A percentile compares a stretch with the other conserved stretches of the same genome.
phyloP scores from a whole-genome alignment of 2,888 invertebrate species.

The Conus canariensis region DNA sequence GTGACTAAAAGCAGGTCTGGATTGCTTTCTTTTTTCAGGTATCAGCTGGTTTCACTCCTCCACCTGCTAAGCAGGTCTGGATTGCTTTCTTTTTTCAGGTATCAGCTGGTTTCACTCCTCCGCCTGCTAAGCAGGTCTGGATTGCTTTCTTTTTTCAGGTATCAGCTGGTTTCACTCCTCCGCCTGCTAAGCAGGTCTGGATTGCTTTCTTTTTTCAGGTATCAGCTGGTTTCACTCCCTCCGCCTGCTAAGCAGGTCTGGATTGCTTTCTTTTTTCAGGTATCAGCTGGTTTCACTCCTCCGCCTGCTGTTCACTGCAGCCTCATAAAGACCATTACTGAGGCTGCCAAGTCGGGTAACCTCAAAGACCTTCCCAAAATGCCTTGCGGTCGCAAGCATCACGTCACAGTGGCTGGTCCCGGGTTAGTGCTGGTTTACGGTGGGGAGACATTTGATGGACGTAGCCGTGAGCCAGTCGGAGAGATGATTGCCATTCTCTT shows the following conservation, averaged over 20 bases:
- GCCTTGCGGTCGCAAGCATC: constrained; percentile 76
- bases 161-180: not conserved
- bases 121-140: not conserved
- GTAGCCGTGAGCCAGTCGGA: constrained; percentile 72
- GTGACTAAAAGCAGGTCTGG: too few relatives aligned
- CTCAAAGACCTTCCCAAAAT: constrained; percentile 64
- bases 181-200: not conserved
- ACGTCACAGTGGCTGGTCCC: constrained; percentile 65
- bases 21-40: not conserved
- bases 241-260: not conserved
- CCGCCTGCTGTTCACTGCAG: constrained; percentile 10
- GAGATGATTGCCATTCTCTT: constrained; percentile 71
- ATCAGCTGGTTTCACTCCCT: not conserved
- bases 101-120: not conserved
- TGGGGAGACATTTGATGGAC: constrained; percentile 78
- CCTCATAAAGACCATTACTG: constrained; percentile 48
- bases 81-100: not conserved
- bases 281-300: not conserved
- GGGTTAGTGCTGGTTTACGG: constrained; percentile 73
- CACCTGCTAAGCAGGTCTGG: not conserved
- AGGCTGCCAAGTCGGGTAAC: constrained; percentile 45
- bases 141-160: not conserved
- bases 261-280: not conserved
- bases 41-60: not conserved
- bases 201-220: not conserved